Percentiles rank a stretch among this genome's conserved stretches.
Conservation (phyloP, 2,797 vertebrate genomes). For the Geotrypetes seraphini region DNA sequence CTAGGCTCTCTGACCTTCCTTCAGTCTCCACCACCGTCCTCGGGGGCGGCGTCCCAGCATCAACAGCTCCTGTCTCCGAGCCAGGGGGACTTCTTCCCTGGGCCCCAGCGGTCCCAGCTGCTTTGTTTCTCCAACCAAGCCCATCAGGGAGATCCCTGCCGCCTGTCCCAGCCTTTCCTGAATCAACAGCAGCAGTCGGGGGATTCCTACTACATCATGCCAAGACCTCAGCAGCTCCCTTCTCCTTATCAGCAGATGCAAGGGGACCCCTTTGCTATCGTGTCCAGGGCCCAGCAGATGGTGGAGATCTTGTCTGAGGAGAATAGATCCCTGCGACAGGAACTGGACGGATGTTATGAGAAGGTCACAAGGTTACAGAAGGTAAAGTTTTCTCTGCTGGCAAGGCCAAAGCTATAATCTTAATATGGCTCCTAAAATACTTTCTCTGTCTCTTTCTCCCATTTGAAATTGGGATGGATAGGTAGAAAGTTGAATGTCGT, state of each 20-base stretch:
- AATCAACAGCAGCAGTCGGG: slow-evolving; percentile 47
- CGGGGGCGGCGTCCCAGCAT: slow-evolving; percentile 63
- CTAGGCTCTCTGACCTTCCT: slow-evolving; percentile 79
- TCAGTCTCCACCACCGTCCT: slow-evolving; percentile 76
- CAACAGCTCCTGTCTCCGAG: slow-evolving; percentile 45
- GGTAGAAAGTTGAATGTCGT: no score
- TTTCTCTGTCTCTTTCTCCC: no score
- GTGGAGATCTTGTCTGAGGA: slow-evolving; percentile 87
- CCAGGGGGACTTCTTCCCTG: slow-evolving; percentile 53
- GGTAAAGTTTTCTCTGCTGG: no score
- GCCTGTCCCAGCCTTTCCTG: slow-evolving; percentile 51
- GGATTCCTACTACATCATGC: slow-evolving; percentile 53
- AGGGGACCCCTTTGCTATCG: slow-evolving; percentile 78
- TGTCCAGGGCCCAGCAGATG: slow-evolving; percentile 86
- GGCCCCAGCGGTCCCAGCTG: slow-evolving; percentile 51
- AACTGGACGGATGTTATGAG: slow-evolving; percentile 83
- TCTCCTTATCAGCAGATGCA: slow-evolving; percentile 71
- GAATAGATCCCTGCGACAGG: slow-evolving; percentile 80
- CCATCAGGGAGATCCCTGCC: slow-evolving; percentile 65
- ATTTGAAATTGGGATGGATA: no score
- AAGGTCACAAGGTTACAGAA: slow-evolving; percentile 90
- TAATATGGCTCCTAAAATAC: no score
- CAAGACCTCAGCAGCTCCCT: slow-evolving; percentile 62
- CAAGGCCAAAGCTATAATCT: no score
- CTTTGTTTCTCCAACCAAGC: slow-evolving; percentile 45